Evolutionary conservation across 2,797 vertebrate genomes (phyloP), one percentile per base, ranked within the genome.

Genomic region (Gallinago stenura): DNA sequence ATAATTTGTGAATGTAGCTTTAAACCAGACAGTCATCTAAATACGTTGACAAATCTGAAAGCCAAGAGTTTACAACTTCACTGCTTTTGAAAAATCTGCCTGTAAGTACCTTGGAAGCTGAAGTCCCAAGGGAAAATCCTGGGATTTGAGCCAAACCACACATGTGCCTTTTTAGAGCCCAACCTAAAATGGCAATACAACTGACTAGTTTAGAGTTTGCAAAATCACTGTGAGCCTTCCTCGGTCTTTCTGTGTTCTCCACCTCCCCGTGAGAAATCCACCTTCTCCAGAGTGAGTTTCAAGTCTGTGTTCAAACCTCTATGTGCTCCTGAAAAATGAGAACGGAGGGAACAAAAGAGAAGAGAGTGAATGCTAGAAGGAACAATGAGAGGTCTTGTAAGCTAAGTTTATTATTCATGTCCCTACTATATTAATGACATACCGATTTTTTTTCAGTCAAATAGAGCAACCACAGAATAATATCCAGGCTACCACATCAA

Each of bases 111-210:
- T 43, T 66, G 58, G 78, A 92, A 92, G 46, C 61, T 69, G 19
- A 72, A 91, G 24, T 69, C 87, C 76, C 72, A 79, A 33, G 31
- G 51, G 72, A 72, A 95, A 78, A 37, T 35, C 30, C 62, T 94
- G 60, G 91, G 51, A 95, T 76, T 76, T 87, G 46, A 83, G 87
- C 83, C 89, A 93, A 95, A 60, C 48, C 77, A 89, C 46, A 62
- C 35, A 50, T 7, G 46, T 37, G 61, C 17, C 48, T 69, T 62
- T 89, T 69, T 41, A 91, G 70, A 93, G 33, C 25, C 46, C 10
- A 87, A 35, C 48, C 66, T 80, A 89, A 90, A 87, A 90, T 20
- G n/a, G 76, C 50, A 86, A 82, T 25, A 75, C 22, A 86, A 46
- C 68, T 35, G 87, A 91, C 69, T 54, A 18, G 43, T 87, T 82